phyloP scores from a whole-genome alignment of 2,888 invertebrate genomes.

The Drosophila planitibia region DNA sequence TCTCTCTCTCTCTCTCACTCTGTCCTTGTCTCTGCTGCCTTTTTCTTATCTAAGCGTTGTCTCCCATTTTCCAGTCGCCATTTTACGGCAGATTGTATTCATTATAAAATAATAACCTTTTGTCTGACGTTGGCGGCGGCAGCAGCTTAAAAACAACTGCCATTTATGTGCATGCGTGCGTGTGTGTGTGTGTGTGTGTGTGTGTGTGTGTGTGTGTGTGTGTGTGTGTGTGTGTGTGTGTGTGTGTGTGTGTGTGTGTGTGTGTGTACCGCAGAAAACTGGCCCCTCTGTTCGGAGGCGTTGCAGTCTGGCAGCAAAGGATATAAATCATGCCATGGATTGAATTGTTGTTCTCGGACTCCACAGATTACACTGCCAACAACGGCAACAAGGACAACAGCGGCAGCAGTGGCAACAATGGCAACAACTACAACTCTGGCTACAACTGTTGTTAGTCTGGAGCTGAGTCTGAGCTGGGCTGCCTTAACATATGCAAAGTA shows the following conservation, averaged over 20 bases:
- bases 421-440: slow-evolving; percentile 11
- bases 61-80: slow-evolving; percentile 46
- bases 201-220: slow-evolving; percentile 7
- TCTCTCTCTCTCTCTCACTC: neutral
- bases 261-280: slow-evolving; percentile 42
- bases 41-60: slow-evolving; percentile 27
- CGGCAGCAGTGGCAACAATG: neutral
- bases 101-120: slow-evolving; percentile 83
- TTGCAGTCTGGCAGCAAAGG: slow-evolving; percentile 55
- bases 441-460: slow-evolving; percentile 25
- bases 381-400: slow-evolving; percentile 17
- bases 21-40: neutral
- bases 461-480: slow-evolving; percentile 37
- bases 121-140: slow-evolving; percentile 65
- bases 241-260: neutral
- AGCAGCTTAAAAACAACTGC: slow-evolving; percentile 58
- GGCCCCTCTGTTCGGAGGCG: slow-evolving; percentile 18
- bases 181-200: neutral
- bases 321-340: slow-evolving; percentile 83
- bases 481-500: slow-evolving; percentile 84
- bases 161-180: slow-evolving; percentile 14
- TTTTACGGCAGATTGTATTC: slow-evolving; percentile 72
- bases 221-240: neutral
- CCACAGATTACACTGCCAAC: slow-evolving; percentile 42
- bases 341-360: slow-evolving; percentile 69